Conservation (phyloP, 2,888 invertebrate species). For the Parnassius mnemosyne region DNA sequence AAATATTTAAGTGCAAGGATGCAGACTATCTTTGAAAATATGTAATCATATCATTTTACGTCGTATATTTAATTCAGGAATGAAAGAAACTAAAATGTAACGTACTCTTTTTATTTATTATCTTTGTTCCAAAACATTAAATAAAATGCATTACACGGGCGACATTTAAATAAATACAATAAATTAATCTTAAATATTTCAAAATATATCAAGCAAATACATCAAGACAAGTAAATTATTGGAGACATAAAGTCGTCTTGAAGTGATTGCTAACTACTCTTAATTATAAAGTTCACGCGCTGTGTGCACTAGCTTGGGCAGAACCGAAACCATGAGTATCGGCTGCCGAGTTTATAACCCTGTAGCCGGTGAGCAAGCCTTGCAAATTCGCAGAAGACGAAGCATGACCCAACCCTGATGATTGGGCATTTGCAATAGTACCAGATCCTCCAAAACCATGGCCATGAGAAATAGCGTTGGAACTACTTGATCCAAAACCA, state of each 20-base stretch:
- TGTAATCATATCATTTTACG: no score
- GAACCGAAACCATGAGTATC: slow-evolving; percentile 51
- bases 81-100: no score
- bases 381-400: slow-evolving; percentile 51
- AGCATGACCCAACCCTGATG: slow-evolving; percentile 56
- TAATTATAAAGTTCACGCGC: slow-evolving; percentile 36
- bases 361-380: slow-evolving; percentile 50
- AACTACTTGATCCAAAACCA: slow-evolving; percentile 37
- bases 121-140: background rate
- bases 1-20: no score
- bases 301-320: slow-evolving; percentile 58
- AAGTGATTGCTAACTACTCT: slow-evolving; percentile 53
- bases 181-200: background rate
- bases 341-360: slow-evolving; percentile 54
- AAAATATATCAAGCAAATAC: slow-evolving; percentile 52
- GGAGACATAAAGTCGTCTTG: slow-evolving; percentile 61
- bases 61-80: no score
- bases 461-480: slow-evolving; percentile 33
- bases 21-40: no score
- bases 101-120: background rate
- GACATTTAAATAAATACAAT: slow-evolving; percentile 7
- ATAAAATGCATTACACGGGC: background rate
- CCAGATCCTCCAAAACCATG: slow-evolving; percentile 40
- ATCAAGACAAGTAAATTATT: slow-evolving; percentile 67
- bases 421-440: slow-evolving; percentile 49